phyloP scores from a whole-genome alignment of 2,797 vertebrate species.

The Channallabes apus region DNA sequence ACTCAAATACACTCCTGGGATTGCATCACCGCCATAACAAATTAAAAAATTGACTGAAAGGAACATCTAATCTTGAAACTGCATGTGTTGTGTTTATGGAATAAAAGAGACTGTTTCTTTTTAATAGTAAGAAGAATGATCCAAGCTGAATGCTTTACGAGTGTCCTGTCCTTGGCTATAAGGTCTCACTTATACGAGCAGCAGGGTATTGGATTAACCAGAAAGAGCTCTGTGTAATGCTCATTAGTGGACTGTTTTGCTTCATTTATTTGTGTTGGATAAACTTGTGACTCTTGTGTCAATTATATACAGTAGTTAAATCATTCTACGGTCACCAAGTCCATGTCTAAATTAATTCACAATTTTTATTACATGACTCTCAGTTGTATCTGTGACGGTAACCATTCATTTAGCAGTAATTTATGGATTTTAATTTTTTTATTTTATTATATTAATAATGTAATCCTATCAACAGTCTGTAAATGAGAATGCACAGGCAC shows the following conservation, averaged over 20 bases:
- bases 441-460: not conserved
- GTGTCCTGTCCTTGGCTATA: not conserved
- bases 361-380: not conserved
- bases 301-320: constrained; percentile 1
- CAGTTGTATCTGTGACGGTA: constrained; percentile 1
- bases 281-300: constrained; percentile 29
- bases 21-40: not conserved
- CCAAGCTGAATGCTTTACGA: not conserved
- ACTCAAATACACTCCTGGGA: not conserved
- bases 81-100: not conserved
- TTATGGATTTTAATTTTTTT: not conserved
- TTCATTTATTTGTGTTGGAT: constrained; percentile 21
- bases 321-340: constrained; percentile 19
- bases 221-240: constrained; percentile 11
- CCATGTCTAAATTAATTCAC: constrained; percentile 14
- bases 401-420: not conserved
- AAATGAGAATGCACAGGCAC: not conserved
- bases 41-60: not conserved
- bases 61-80: not conserved
- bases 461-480: not conserved
- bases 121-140: not conserved
- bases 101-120: not conserved
- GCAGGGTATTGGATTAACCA: constrained; percentile 22
- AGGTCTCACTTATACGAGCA: not conserved
- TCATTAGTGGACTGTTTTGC: constrained; percentile 39